Percentiles rank a stretch among this genome's conserved stretches.
Conservation (phyloP, 2,113 vertebrate genomes). For the Gymnobelideus leadbeateri region DNA sequence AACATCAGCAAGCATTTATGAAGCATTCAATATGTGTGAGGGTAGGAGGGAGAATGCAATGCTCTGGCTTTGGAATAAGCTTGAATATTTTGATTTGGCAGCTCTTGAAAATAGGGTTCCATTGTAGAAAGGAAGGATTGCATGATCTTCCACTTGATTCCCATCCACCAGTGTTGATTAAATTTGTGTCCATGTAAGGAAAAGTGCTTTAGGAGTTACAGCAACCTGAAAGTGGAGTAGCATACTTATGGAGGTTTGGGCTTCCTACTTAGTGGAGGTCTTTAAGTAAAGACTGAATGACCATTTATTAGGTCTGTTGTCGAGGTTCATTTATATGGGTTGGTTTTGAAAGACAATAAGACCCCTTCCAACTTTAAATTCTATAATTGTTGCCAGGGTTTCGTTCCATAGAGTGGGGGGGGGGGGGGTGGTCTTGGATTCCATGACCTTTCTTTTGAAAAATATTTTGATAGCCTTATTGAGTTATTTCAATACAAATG, state of each 20-base stretch:
- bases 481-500: not conserved
- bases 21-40: not conserved
- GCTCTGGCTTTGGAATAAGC: not conserved
- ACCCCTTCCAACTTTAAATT: not conserved
- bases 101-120: not conserved
- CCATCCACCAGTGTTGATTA: not conserved
- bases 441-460: not conserved
- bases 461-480: not conserved
- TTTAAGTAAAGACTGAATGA: not conserved
- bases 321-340: not conserved
- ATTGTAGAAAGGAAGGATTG: not conserved
- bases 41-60: not conserved
- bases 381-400: not conserved
- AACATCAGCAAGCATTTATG: not conserved
- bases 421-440: not conserved
- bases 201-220: not conserved
- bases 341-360: not conserved
- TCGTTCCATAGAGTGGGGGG: not conserved
- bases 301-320: not conserved
- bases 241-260: not conserved
- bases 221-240: not conserved
- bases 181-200: not conserved
- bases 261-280: not conserved
- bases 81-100: not conserved
- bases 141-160: not conserved